Conservation (phyloP, 2,113 vertebrate genomes). For the Actinemys pallida region DNA sequence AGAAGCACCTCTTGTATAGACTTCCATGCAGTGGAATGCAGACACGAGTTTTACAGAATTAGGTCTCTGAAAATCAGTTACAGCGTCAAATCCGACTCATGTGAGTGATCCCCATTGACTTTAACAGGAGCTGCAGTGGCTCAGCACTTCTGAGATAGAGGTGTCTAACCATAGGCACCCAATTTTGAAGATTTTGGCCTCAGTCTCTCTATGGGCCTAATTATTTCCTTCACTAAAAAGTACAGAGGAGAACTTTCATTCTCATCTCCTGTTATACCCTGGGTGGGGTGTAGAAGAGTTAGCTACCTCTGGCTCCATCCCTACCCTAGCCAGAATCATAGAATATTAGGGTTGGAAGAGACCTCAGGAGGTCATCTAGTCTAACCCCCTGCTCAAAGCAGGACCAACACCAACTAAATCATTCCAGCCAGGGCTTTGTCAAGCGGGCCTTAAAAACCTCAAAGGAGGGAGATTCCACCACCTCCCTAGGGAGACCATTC, state of each 20-base stretch:
- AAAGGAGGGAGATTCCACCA: too few relatives aligned
- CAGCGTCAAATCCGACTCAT: slow-evolving; percentile 44
- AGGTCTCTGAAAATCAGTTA: not conserved
- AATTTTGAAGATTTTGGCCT: slow-evolving; percentile 10
- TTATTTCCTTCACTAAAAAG: not conserved
- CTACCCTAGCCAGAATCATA: not conserved
- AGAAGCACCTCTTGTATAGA: not conserved
- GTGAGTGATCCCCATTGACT: slow-evolving; percentile 1
- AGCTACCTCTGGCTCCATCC: not conserved
- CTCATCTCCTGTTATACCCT: not conserved
- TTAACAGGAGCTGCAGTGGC: not conserved
- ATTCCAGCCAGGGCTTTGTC: too few relatives aligned
- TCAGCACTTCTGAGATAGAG: not conserved
- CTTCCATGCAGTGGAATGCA: not conserved
- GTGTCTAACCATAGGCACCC: not conserved
- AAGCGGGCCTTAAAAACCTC: too few relatives aligned
- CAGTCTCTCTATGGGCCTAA: not conserved
- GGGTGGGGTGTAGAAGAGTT: not conserved
- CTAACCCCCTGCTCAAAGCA: too few relatives aligned
- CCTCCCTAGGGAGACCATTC: too few relatives aligned
- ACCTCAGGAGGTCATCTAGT: too few relatives aligned
- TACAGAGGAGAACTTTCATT: not conserved
- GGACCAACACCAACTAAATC: too few relatives aligned
- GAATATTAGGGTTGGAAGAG: too few relatives aligned
- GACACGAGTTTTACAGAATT: not conserved